phyloP scores from a whole-genome alignment of 1,140 invertebrate genomes.

The Vollenhovia emeryi region DNA sequence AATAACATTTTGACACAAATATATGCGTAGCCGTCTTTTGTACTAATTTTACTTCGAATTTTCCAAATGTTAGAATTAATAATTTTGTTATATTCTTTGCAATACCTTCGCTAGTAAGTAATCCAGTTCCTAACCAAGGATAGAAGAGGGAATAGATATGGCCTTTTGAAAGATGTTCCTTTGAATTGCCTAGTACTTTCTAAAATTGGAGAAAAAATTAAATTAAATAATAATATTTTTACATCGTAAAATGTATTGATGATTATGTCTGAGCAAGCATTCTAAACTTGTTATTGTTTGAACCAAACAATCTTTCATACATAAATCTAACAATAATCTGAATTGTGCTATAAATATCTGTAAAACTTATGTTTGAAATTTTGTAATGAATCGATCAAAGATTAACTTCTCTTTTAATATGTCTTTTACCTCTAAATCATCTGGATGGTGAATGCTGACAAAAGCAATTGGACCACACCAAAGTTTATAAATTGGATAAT shows the following conservation, averaged over 20 bases:
- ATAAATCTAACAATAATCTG: neutral
- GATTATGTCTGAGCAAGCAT: neutral
- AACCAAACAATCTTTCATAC: neutral
- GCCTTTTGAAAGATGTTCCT: constrained; percentile 87
- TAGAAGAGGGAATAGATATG: neutral
- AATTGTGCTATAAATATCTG: neutral
- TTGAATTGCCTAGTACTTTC: constrained; percentile 78
- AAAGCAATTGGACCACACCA: neutral
- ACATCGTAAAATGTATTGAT: no score
- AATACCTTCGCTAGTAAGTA: neutral
- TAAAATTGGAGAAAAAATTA: constrained; percentile 50
- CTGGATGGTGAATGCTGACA: constrained; percentile 1
- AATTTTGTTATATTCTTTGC: neutral
- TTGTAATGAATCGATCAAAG: neutral
- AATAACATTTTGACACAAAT: neutral
- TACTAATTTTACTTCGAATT: neutral
- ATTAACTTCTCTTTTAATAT: neutral
- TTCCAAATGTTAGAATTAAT: neutral
- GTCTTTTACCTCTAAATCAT: constrained; percentile 7
- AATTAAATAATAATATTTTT: constrained; percentile 10
- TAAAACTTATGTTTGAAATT: neutral
- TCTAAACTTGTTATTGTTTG: neutral
- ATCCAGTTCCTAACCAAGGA: neutral
- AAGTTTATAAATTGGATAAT: constrained; percentile 22
- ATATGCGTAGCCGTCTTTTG: neutral